Evolutionary conservation across 1,140 invertebrate species (phyloP).

Genomic region (Tetragonula clypearis): DNA sequence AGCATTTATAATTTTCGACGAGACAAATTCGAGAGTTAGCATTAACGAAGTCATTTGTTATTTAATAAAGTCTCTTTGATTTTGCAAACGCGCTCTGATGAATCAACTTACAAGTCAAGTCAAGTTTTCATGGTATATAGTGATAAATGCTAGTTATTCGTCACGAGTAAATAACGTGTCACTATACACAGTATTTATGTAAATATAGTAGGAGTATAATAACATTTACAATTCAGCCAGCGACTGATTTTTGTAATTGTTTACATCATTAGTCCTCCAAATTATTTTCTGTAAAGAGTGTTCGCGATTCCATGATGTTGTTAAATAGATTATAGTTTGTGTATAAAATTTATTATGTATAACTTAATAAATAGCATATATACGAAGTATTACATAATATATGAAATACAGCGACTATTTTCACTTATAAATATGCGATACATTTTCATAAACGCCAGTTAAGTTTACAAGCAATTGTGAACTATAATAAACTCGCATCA

Average conservation of each 20-base stretch:
- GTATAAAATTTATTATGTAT: slow-evolving; percentile 76
- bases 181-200: slow-evolving; percentile 73
- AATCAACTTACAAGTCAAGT: slow-evolving; percentile 38
- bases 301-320: slow-evolving; percentile 68
- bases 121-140: slow-evolving; percentile 51
- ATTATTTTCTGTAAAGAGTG: slow-evolving; percentile 60
- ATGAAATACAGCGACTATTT: slow-evolving; percentile 16
- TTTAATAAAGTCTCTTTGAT: slow-evolving; percentile 24
- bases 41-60: slow-evolving; percentile 38
- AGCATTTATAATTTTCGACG: slow-evolving; percentile 46
- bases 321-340: slow-evolving; percentile 74
- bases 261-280: slow-evolving; percentile 62
- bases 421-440: slow-evolving; percentile 9
- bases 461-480: not conserved
- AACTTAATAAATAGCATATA: slow-evolving; percentile 72
- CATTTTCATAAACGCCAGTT: slow-evolving; percentile 22
- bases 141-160: slow-evolving; percentile 56
- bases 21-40: slow-evolving; percentile 12
- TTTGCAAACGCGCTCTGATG: slow-evolving; percentile 7
- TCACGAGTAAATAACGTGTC: slow-evolving; percentile 57
- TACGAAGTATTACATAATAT: slow-evolving; percentile 53
- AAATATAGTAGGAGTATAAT: slow-evolving; percentile 72
- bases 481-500: not conserved
- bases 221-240: slow-evolving; percentile 68
- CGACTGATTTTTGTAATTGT: slow-evolving; percentile 72